These are phyloP conservation scores for Choloepus hoffmanni DNA, from an alignment of 2,113 vertebrate genomes.

Conservation along the genomic window DNA sequence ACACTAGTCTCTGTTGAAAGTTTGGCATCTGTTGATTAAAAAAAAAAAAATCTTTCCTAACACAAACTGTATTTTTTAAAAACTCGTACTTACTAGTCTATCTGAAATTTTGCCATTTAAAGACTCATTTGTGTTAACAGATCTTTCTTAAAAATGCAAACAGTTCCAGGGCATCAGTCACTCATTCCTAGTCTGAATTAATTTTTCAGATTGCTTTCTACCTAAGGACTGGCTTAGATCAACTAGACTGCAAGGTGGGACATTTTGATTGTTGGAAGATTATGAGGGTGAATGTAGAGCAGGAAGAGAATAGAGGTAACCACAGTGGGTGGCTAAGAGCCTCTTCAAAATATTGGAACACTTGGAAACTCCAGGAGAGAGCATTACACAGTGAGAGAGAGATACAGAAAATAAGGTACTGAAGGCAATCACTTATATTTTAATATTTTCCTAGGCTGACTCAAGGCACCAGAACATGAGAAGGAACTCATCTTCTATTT, in stretches of 20 bases:
- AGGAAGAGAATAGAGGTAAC: not conserved
- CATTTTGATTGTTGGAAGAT: not conserved
- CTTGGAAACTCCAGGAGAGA: not conserved
- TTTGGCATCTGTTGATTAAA: not conserved
- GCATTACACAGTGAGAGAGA: not conserved
- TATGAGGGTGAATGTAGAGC: not conserved
- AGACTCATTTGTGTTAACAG: not conserved
- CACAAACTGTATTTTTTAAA: conserved; percentile 6
- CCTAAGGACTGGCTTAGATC: not conserved
- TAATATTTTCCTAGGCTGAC: not conserved
- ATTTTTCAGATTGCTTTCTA: not conserved
- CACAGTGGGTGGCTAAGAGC: not conserved
- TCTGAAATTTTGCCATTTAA: conserved; percentile 35
- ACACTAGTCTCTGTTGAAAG: not conserved
- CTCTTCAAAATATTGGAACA: not conserved
- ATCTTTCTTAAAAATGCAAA: not conserved
- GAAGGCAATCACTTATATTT: not conserved
- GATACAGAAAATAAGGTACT: not conserved
- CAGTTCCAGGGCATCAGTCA: not conserved
- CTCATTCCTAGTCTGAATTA: not conserved
- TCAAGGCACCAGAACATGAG: not conserved
- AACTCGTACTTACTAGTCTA: not conserved
- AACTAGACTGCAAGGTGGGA: not conserved
- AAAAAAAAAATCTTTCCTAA: not conserved
- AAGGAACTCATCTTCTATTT: not conserved